phyloP scores from a whole-genome alignment of 2,888 invertebrate species.

The Hybos culiciformis region DNA sequence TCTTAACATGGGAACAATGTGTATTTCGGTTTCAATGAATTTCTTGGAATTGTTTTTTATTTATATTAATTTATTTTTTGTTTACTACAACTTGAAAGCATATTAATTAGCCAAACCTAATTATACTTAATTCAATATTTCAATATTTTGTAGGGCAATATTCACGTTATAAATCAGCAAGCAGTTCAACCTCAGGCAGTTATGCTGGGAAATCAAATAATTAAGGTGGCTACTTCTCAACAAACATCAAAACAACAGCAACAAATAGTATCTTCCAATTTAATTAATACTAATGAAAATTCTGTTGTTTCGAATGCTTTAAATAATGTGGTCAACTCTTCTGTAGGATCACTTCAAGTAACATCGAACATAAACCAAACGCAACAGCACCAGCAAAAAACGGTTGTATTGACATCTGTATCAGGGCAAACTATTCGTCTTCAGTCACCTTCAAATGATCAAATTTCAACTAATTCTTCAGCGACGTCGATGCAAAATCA shows the following conservation, averaged over 20 bases:
- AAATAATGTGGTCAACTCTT: constrained; percentile 17
- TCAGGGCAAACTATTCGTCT: constrained; percentile 29
- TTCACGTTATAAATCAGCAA: constrained; percentile 17
- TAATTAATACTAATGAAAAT: constrained; percentile 2
- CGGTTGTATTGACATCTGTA: constrained; percentile 26
- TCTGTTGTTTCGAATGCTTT: constrained; percentile 10
- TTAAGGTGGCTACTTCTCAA: constrained; percentile 30
- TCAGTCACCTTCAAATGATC: constrained; percentile 17
- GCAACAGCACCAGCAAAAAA: constrained; percentile 19
- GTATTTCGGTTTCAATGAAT: too few relatives aligned
- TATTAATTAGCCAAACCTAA: background rate
- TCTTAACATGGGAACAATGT: too few relatives aligned
- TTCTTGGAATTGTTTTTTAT: too few relatives aligned
- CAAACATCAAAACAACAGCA: constrained; percentile 17
- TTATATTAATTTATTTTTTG: too few relatives aligned
- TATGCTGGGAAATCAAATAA: constrained; percentile 34
- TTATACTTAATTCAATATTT: background rate
- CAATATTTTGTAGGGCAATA: constrained; percentile 15
- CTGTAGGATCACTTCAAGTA: constrained; percentile 17
- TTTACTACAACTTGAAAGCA: too few relatives aligned
- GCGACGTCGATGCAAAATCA: constrained; percentile 8
- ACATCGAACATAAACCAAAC: constrained; percentile 14
- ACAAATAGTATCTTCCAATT: constrained; percentile 12
- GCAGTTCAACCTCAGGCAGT: constrained; percentile 29
- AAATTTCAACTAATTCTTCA: constrained; percentile 8